Evolutionary conservation across 2,113 vertebrate species (phyloP).

Genomic region (Antennarius striatus): DNA sequence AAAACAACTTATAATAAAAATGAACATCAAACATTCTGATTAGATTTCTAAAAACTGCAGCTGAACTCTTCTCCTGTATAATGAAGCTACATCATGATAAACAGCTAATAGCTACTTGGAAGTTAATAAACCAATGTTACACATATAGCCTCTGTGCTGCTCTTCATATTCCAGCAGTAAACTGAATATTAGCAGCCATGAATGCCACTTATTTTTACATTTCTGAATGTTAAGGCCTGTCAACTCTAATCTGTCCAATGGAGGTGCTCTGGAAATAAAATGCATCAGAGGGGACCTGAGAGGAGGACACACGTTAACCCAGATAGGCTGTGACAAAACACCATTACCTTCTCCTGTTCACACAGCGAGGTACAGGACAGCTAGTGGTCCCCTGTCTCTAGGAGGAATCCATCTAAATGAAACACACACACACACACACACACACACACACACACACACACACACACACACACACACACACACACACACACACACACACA

Average conservation of each 20-base stretch:
- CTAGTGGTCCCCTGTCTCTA: conserved; percentile 61
- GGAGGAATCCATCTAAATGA: conserved; percentile 72
- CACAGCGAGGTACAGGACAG: conserved; percentile 63
- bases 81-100: conserved; percentile 42
- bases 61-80: not conserved
- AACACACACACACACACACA: conserved; percentile 14
- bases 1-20: conserved; percentile 39
- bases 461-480: conserved; percentile 3
- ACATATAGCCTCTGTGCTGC: conserved; percentile 10
- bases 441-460: not conserved
- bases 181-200: conserved; percentile 75
- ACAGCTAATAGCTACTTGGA: conserved; percentile 32
- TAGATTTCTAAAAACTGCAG: conserved; percentile 11
- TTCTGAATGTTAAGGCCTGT: conserved; percentile 89
- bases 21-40: conserved; percentile 9
- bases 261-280: conserved; percentile 83
- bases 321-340: conserved; percentile 85
- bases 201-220: conserved; percentile 83
- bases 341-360: conserved; percentile 75
- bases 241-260: conserved; percentile 84
- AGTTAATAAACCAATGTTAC: conserved; percentile 26
- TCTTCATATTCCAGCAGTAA: conserved; percentile 59
- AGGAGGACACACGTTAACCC: conserved; percentile 77
- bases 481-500: not conserved
- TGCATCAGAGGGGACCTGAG: conserved; percentile 74